phyloP scores from a whole-genome alignment of 2,888 invertebrate species.

The Colletes collaris region DNA sequence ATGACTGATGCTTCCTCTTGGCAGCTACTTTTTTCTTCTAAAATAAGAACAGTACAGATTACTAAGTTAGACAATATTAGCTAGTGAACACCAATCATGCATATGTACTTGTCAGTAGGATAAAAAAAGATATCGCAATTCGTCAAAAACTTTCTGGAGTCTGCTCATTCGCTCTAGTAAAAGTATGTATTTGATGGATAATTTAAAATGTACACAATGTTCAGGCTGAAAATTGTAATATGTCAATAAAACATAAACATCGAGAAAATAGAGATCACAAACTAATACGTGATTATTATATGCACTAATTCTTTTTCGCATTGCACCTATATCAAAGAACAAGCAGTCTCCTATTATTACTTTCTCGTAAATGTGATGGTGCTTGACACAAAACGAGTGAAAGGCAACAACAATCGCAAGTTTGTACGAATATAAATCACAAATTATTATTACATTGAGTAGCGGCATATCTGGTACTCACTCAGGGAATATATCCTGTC shows the following conservation, averaged over 20 bases:
- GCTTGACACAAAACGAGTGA: constrained; percentile 81
- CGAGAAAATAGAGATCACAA: constrained; percentile 21
- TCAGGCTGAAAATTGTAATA: constrained; percentile 4
- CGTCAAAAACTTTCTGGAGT: constrained; percentile 62
- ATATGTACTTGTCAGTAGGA: constrained; percentile 71
- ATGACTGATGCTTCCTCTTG: constrained; percentile 85
- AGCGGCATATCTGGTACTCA: constrained; percentile 83
- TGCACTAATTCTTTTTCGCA: constrained; percentile 21
- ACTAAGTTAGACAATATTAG: constrained; percentile 54
- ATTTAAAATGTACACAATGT: constrained; percentile 20
- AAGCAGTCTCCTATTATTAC: constrained; percentile 69
- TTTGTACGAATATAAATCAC: constrained; percentile 74
- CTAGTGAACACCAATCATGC: constrained; percentile 78
- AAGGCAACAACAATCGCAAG: constrained; percentile 73
- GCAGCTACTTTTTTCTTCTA: constrained; percentile 85
- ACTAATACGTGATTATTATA: constrained; percentile 10
- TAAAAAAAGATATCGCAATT: constrained; percentile 64
- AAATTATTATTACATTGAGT: constrained; percentile 81
- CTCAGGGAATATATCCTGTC: constrained; percentile 83
- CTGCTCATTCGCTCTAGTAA: constrained; percentile 69
- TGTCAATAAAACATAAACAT: constrained; percentile 9
- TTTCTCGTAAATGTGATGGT: constrained; percentile 72
- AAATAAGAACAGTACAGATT: constrained; percentile 73
- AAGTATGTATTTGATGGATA: constrained; percentile 10
- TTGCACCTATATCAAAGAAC: constrained; percentile 56